These are phyloP conservation scores for Thymallus thymallus DNA, from an alignment of 2,113 vertebrate genomes.

Conservation along the genomic window DNA sequence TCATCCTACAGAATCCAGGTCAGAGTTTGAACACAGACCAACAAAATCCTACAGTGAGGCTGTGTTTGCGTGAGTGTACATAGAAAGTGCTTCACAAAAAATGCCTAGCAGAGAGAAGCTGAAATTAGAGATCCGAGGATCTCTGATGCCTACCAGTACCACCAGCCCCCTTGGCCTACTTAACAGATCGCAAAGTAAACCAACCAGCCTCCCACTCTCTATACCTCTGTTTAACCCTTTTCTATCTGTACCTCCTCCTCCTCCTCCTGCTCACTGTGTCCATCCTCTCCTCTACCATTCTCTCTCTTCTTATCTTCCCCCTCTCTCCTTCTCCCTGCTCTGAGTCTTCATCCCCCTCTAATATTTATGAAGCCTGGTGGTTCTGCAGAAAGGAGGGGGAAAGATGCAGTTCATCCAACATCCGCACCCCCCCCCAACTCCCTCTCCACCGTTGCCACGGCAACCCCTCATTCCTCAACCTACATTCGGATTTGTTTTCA, in stretches of 20 bases:
- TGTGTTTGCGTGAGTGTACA: not conserved
- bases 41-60: not conserved
- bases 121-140: slow-evolving; percentile 14
- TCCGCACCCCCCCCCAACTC: slow-evolving; percentile 8
- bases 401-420: slow-evolving; percentile 33
- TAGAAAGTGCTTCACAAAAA: not conserved
- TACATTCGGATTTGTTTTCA: slow-evolving; percentile 13
- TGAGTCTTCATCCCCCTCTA: slow-evolving; percentile 23
- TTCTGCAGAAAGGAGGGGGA: slow-evolving; percentile 13
- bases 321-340: not conserved
- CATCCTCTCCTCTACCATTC: not conserved
- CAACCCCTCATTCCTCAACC: slow-evolving; percentile 34
- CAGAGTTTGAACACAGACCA: not conserved
- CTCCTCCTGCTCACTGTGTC: slow-evolving; percentile 4
- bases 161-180: slow-evolving; percentile 9
- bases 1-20: slow-evolving; percentile 15
- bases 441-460: slow-evolving; percentile 31
- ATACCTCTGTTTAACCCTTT: slow-evolving; percentile 9
- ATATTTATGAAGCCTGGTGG: slow-evolving; percentile 46
- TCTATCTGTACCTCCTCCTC: not conserved
- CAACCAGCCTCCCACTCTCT: slow-evolving; percentile 4
- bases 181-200: slow-evolving; percentile 7
- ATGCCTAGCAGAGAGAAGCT: not conserved
- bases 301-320: not conserved
- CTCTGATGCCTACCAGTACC: not conserved